These are phyloP conservation scores for Sinosuthora webbiana DNA, from an alignment of 2,113 vertebrate species.

Conservation along the genomic window DNA sequence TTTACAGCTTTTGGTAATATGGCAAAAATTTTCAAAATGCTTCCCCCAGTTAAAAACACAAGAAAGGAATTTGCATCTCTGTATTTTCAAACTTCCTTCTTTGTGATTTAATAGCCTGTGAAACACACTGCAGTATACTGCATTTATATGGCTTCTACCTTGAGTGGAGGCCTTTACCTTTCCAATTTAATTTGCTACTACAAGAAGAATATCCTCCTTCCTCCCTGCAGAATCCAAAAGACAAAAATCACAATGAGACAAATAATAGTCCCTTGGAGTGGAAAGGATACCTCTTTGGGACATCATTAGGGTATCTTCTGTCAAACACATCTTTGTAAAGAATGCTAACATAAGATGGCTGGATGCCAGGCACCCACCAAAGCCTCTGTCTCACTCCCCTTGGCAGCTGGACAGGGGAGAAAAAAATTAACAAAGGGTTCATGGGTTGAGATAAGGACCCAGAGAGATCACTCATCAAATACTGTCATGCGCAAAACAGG, in stretches of 20 bases:
- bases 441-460: not conserved
- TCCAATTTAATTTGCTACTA: not conserved
- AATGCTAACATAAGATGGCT: not conserved
- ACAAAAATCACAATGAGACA: not conserved
- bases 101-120: not conserved
- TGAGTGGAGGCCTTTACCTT: not conserved
- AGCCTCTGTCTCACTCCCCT: not conserved
- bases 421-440: not conserved
- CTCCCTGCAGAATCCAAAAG: not conserved
- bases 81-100: not conserved
- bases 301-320: not conserved
- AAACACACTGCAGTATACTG: not conserved
- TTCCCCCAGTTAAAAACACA: not conserved
- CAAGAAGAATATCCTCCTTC: not conserved
- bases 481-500: not conserved
- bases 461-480: not conserved
- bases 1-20: not conserved
- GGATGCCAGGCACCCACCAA: not conserved
- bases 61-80: not conserved
- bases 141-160: not conserved
- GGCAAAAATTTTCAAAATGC: not conserved
- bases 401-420: not conserved
- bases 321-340: not conserved
- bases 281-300: not conserved
- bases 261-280: not conserved